Base-by-base conservation (phyloP, 2,797 vertebrate genomes). In the Macroramphosus scolopax region DNA sequence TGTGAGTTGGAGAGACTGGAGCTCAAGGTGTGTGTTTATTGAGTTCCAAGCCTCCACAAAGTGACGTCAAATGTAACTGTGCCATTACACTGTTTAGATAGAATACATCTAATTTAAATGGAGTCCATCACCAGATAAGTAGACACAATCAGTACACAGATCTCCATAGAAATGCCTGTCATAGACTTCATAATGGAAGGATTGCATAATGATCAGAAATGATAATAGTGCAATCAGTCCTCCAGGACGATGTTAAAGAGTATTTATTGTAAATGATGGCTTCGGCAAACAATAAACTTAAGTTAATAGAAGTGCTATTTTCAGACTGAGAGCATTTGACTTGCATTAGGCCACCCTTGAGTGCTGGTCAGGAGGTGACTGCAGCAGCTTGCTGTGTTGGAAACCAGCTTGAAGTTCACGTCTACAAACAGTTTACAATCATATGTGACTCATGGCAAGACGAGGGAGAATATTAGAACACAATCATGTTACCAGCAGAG, bases 261-360 rank as follows among this genome's bases (percentile, higher is more conserved):
- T 28, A 25, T 6, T 39, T 26, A 25, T 12, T 51, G 26, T 31
- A 40, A 56, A 39, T 57, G 24, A 56, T 13, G 39, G 33, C 16
- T 24, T 15, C 8, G 3, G 17, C 39, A 44, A 75, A 55, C 51
- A 46, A 45, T 56, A 56, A 58, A 53, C 38, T 53, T 35, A 43
- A 48, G 16, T 30, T 32, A n/a, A 37, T 13, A 12, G 52, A 69
- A 62, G 48, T 69, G 46, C 51, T 72, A 54, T 71, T 75, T 77
- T 66, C 40, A 63, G 55, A 65, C 34, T 15, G 15, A 39, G 37
- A 72, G 44, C 72, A 78, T 67, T 76, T 65, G 60, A 79, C 63
- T 69, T 62, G 51, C 41, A 70, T 78, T 77, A 75, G 26, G 22
- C 12, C 9, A 40, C 33, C 17, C 54, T 63, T 79, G 31, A 78